Evolutionary conservation across 2,797 vertebrate species (phyloP), one percentile per base, ranked within the genome.

Genomic region (Uromys caudimaculatus): DNA sequence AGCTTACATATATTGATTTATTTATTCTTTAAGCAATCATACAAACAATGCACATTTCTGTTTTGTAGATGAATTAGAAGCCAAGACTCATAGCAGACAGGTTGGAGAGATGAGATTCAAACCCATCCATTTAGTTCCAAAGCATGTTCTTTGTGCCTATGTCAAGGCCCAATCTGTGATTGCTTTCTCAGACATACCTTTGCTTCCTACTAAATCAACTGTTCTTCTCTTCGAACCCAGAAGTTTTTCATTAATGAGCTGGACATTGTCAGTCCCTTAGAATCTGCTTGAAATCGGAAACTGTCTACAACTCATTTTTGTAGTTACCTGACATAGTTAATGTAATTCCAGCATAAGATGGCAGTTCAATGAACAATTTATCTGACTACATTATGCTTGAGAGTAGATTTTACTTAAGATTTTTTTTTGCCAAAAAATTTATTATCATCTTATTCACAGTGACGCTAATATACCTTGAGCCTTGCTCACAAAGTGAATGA

Each of bases 321-420:
- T 82, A 32, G 44, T n/a, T 23, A 27, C 41, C 69, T 95, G 91
- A 35, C 47, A 19, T 32, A 78, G 47, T 87, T 86, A 50, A 67
- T 82, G 14, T 64, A 86, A 95, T 92, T 92, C n/a, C 16, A 88
- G 67, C 10, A 23, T 50, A 41, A 83, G 27, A 35, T 92, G 29
- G 27, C 73, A 85, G 64, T 32, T 85, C 52, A 77, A 24, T 64
- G 75, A 38, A n/a, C 17, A 69, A 50, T 93, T 85, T 82, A 75
- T 82, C 52, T 93, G 38, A 95, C 23, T 35, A 75, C 35, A 60
- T 95, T 82, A 73, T 62, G 50, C 24, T 93, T 47, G 35, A 35
- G 87, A 75, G 44, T 90, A 38, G 60, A 91, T 87, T 96, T 95
- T 67, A 93, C 4, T 90, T 56, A 91, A 79, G 38, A 90, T 83